Evolutionary conservation across 2,797 vertebrate genomes (phyloP).

Genomic region (Mastacembelus armatus): DNA sequence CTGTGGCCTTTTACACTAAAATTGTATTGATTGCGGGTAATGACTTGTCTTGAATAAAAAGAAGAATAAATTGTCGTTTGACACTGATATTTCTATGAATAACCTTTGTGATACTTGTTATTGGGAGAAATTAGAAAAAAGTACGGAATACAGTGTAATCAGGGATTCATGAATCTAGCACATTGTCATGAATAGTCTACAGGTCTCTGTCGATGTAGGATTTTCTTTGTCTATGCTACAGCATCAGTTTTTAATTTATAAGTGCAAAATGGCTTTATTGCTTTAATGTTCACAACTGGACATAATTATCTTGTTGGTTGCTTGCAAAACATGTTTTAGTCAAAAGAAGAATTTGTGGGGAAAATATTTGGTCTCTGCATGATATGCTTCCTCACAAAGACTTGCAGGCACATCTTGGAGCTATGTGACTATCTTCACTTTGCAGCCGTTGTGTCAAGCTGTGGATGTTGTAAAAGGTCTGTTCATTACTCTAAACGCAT

Average conservation of each 20-base stretch:
- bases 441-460: constrained; percentile 60
- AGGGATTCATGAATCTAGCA: constrained; percentile 55
- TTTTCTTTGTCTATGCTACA: constrained; percentile 36
- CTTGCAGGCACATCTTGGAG: constrained; percentile 40
- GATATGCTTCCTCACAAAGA: constrained; percentile 21
- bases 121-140: constrained; percentile 41
- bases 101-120: constrained; percentile 71
- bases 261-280: constrained; percentile 31
- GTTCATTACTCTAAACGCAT: constrained; percentile 59
- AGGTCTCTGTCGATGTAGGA: constrained; percentile 38
- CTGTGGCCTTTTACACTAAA: constrained; percentile 66
- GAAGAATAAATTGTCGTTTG: constrained; percentile 59
- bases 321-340: constrained; percentile 13
- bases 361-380: constrained; percentile 40
- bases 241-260: constrained; percentile 46
- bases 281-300: constrained; percentile 37
- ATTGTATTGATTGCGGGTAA: constrained; percentile 62
- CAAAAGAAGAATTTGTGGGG: constrained; percentile 8
- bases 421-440: constrained; percentile 54
- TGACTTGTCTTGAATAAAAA: constrained; percentile 56
- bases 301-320: constrained; percentile 25
- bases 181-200: constrained; percentile 47
- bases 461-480: constrained; percentile 64
- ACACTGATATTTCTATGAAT: constrained; percentile 65
- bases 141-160: constrained; percentile 23